Base-by-base conservation (phyloP, 2,888 invertebrate genomes). In the Andrena chrysosceles region DNA sequence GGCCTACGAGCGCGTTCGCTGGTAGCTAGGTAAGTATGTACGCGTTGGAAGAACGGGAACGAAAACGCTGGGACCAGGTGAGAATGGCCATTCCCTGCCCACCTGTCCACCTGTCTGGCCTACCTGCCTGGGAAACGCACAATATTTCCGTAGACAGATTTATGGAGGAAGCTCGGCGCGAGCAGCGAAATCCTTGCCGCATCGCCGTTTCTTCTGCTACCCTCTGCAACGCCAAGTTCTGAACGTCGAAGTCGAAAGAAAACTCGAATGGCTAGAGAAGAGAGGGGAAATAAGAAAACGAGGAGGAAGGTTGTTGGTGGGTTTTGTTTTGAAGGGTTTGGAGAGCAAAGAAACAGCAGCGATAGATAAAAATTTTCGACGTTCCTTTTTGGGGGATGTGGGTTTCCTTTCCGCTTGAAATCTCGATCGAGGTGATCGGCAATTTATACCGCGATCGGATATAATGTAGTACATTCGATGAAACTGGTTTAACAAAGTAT, bases 131-230 rank as follows among this genome's bases (percentile, higher is more conserved):
- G 54, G 29, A 54, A 72, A 68, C 71, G 75, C 83, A 59, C 84
- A 76, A 84, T 83, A 83, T 76, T 84, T 64, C 66, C 8, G n/a
- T 23, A 31, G 72, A 75, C 76, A 79, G 84, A 84, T 83, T 84
- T 83, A 83, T 83, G 69, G 66, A 33, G 83, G 71, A 54, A 66
- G 59, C 67, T 20, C 8, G 54, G 71, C 23, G 35, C 48, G 31
- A 23, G 69, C 49, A 31, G 35, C 23, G 62, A 63, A 79, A 78
- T 74, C 54, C 84, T 70, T 71, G 56, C 60, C 67, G 26, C 64
- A 13, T 66, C 63, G 64, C 59, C 70, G 62, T 59, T 66, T 77
- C 62, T 59, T 69, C 70, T 67, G 56, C 68, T 31, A 49, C 49
- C 59, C 42, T 31, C 20, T 26, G 4, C 49, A 23, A 49, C 74